These are phyloP conservation scores for Philopedon plagiatum DNA, from an alignment of 2,888 invertebrate genomes.

Conservation along the genomic window DNA sequence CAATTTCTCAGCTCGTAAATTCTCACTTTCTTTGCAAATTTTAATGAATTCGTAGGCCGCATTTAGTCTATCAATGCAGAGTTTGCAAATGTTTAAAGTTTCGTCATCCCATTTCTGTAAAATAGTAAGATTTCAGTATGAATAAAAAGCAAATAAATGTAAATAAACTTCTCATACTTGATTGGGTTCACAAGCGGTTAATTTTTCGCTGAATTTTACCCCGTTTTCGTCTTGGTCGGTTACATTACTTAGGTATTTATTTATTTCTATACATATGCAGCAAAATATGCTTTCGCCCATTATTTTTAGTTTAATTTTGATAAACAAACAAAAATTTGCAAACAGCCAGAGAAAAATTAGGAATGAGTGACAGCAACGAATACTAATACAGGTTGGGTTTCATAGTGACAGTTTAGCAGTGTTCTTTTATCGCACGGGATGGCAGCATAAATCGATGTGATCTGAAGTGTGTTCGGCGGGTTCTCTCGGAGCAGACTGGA, in stretches of 20 bases:
- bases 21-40: conserved; percentile 53
- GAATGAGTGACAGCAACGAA: too few species aligned
- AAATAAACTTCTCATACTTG: conserved; percentile 43
- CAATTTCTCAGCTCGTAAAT: conserved; percentile 50
- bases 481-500: too few species aligned
- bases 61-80: conserved; percentile 52
- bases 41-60: conserved; percentile 53
- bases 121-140: neutral
- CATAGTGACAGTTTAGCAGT: too few species aligned
- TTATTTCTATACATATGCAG: conserved; percentile 54
- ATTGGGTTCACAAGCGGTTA: conserved; percentile 51
- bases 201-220: conserved; percentile 53
- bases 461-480: too few species aligned
- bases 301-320: conserved; percentile 1
- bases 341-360: too few species aligned
- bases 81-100: conserved; percentile 51
- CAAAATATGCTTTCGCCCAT: conserved; percentile 52
- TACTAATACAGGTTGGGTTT: too few species aligned
- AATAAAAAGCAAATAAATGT: neutral
- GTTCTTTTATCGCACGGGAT: too few species aligned
- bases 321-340: neutral
- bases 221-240: conserved; percentile 46
- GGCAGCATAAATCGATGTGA: too few species aligned
- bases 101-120: conserved; percentile 54
- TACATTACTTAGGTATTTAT: conserved; percentile 43